These are phyloP conservation scores for Phalacrocorax carbo DNA, from an alignment of 2,113 vertebrate species.

Conservation along the genomic window DNA sequence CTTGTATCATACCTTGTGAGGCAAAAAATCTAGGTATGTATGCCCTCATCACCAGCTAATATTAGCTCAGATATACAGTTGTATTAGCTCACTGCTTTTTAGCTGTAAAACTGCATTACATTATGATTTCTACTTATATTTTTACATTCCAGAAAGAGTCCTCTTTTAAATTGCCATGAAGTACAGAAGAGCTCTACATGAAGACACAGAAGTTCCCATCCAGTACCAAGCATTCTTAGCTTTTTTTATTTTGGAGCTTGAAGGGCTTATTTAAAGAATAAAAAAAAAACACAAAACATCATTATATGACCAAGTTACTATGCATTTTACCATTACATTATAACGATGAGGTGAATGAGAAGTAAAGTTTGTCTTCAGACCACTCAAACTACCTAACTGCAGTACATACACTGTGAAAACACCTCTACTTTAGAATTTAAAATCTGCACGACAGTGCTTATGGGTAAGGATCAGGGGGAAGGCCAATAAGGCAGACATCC, in stretches of 20 bases:
- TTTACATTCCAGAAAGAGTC: not conserved
- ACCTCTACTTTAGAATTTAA: not conserved
- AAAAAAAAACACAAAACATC: not conserved
- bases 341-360: not conserved
- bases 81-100: not conserved
- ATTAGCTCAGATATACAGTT: slow-evolving; percentile 4
- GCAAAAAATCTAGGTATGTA: slow-evolving; percentile 29
- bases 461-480: no score
- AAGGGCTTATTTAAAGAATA: not conserved
- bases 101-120: not conserved
- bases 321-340: not conserved
- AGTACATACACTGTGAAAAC: not conserved
- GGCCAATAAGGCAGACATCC: no score
- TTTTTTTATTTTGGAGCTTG: not conserved
- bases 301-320: not conserved
- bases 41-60: slow-evolving; percentile 49
- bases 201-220: not conserved
- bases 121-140: not conserved
- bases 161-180: not conserved
- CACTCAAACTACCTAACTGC: not conserved
- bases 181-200: not conserved
- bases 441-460: not conserved
- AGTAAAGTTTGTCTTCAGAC: not conserved
- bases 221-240: not conserved
- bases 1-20: slow-evolving; percentile 51